Conservation (phyloP, 2,113 vertebrate genomes). For the Hippocampus comes region DNA sequence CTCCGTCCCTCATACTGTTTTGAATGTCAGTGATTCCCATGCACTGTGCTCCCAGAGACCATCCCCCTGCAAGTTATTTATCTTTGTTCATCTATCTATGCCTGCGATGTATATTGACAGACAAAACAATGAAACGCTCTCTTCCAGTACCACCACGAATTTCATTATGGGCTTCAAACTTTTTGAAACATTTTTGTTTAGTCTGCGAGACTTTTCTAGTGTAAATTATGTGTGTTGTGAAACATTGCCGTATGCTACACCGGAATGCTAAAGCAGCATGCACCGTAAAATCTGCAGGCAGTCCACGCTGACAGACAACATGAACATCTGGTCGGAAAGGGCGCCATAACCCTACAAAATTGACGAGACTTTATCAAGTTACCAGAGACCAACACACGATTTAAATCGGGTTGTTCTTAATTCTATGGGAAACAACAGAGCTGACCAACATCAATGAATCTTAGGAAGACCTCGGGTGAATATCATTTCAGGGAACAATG, state of each 20-base stretch:
- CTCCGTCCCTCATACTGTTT: no score
- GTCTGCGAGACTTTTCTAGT: not conserved
- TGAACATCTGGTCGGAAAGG: constrained; percentile 26
- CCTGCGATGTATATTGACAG: no score
- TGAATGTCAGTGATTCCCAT: not conserved
- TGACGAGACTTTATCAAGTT: constrained; percentile 1
- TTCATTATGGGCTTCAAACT: no score
- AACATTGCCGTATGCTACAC: not conserved
- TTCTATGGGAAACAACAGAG: not conserved
- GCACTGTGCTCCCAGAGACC: not conserved
- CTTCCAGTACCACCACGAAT: not conserved
- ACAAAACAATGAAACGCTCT: no score
- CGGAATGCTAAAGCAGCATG: not conserved
- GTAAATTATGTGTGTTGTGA: not conserved
- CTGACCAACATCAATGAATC: not conserved
- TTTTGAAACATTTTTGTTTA: not conserved
- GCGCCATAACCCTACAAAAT: constrained; percentile 17
- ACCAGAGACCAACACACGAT: not conserved
- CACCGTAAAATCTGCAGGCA: not conserved
- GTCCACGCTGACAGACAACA: constrained; percentile 28
- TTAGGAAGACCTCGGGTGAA: not conserved
- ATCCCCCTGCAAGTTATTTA: not conserved
- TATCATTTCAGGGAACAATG: constrained; percentile 11
- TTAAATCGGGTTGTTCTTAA: not conserved
- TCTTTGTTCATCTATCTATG: no score